Evolutionary conservation across 23 tunicate genomes (phyloP), one percentile per base, ranked within the genome.

Genomic region (Trididemnum nubilum): DNA sequence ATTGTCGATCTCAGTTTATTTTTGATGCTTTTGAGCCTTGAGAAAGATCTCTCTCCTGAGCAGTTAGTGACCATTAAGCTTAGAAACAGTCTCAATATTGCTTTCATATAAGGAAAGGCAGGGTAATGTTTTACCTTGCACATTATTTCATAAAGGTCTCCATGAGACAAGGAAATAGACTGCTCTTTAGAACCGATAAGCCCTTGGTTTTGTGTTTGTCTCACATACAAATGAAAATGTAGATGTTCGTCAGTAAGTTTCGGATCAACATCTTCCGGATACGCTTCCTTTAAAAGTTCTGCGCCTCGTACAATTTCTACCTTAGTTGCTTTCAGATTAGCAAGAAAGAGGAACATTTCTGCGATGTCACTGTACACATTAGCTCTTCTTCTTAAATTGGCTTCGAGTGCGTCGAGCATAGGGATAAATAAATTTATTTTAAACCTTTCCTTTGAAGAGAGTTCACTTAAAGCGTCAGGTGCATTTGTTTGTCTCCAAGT

Each of bases 321-420:
- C 38, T 69, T 32, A 69, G 75, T 31, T 69, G 75, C 75, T 69
- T 32, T 69, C 75, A 69, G 75, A 69, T 69, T 33, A 32, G 38
- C 39, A 69, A 69, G 75, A 69, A 69, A 69, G 75, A 32, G 39
- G 33, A 69, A 69, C 75, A 69, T 69, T 69, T 69, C 38, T 69
- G 75, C 75, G 23, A 69, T 69, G n/a, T 69, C 75, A 69, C 75
- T 31, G 75, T 69, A 69, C 23, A 32, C 39, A 33, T 7, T 69
- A 69, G 75, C 75, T 69, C 38, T 69, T 69, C 75, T 69, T 69
- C 75, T 69, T 69, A 31, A 69, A 69, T 34, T 69, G 75, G 38
- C 23, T 69, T 69, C 75, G 33, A 69, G 75, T 69, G 75, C 75
- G n/a, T 69, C 75, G n/a, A 69, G 75, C 75, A 32, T 69, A 69